Evolutionary conservation across 2,888 invertebrate species (phyloP).

Genomic region (Tipula vernalis): DNA sequence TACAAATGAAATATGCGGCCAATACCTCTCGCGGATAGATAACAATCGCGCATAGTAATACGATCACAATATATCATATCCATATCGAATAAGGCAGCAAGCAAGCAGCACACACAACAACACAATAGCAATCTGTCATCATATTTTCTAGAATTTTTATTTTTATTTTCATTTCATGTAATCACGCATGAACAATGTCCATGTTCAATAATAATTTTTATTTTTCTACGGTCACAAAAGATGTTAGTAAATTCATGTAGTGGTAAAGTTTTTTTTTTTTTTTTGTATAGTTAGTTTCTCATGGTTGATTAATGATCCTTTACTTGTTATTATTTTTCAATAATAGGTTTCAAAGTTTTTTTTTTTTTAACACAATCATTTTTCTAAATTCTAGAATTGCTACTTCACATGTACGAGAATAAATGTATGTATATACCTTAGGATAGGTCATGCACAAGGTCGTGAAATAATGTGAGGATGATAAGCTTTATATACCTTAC

Average conservation of each 20-base stretch:
- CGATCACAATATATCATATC: neutral
- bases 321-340: neutral
- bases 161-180: neutral
- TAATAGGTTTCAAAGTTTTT: neutral
- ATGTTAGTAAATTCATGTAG: conserved; percentile 9
- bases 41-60: neutral
- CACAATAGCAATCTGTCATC: neutral
- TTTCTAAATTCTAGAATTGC: neutral
- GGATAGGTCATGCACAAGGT: neutral
- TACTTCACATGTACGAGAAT: neutral
- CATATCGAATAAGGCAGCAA: neutral
- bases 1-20: too few relatives aligned
- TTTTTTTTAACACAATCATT: neutral
- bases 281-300: neutral
- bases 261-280: neutral
- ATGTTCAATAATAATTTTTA: neutral
- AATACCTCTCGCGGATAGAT: neutral
- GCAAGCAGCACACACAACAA: neutral
- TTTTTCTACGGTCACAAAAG: conserved; percentile 8
- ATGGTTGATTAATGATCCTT: conserved; percentile 10
- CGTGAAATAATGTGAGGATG: neutral
- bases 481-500: neutral
- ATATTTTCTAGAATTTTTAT: neutral
- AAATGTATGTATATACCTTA: neutral
- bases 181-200: conserved; percentile 6